These are phyloP conservation scores for Platanista minor DNA, from an alignment of 2,113 vertebrate genomes.

Conservation along the genomic window DNA sequence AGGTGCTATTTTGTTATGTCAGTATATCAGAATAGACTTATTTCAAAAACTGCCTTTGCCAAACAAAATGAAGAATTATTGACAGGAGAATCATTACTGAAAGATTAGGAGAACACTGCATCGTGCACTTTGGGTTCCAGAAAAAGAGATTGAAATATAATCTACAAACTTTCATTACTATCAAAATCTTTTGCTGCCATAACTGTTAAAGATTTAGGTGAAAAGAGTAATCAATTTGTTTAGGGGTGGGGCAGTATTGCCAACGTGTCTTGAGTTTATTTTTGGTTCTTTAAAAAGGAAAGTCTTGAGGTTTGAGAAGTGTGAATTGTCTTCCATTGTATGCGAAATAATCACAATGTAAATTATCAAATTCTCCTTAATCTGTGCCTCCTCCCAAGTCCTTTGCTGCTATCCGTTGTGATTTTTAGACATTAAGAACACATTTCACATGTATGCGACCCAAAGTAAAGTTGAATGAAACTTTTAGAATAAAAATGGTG, in stretches of 20 bases:
- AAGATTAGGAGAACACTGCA: slow-evolving; percentile 85
- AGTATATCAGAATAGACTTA: slow-evolving; percentile 92
- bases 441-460: slow-evolving; percentile 79
- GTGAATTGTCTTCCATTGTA: slow-evolving; percentile 80
- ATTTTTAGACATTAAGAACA: slow-evolving; percentile 83
- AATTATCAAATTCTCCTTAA: slow-evolving; percentile 79
- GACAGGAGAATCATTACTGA: slow-evolving; percentile 98
- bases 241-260: slow-evolving; percentile 49
- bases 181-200: slow-evolving; percentile 83
- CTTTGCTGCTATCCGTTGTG: slow-evolving; percentile 82
- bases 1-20: slow-evolving; percentile 93
- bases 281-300: slow-evolving; percentile 60
- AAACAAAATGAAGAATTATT: slow-evolving; percentile 97
- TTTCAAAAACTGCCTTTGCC: slow-evolving; percentile 94
- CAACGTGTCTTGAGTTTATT: slow-evolving; percentile 50
- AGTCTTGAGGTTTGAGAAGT: slow-evolving; percentile 75
- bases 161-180: slow-evolving; percentile 87
- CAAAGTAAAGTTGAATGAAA: slow-evolving; percentile 74
- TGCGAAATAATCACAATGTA: slow-evolving; percentile 82
- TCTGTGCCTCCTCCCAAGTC: slow-evolving; percentile 65
- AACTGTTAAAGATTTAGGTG: slow-evolving; percentile 75
- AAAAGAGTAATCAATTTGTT: slow-evolving; percentile 73
- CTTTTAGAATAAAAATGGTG: slow-evolving; percentile 41
- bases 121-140: slow-evolving; percentile 92
- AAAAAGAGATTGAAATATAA: slow-evolving; percentile 85